These are phyloP conservation scores for Leptoteleia sp. DNA, from an alignment of 1,140 invertebrate species.

Conservation along the genomic window DNA sequence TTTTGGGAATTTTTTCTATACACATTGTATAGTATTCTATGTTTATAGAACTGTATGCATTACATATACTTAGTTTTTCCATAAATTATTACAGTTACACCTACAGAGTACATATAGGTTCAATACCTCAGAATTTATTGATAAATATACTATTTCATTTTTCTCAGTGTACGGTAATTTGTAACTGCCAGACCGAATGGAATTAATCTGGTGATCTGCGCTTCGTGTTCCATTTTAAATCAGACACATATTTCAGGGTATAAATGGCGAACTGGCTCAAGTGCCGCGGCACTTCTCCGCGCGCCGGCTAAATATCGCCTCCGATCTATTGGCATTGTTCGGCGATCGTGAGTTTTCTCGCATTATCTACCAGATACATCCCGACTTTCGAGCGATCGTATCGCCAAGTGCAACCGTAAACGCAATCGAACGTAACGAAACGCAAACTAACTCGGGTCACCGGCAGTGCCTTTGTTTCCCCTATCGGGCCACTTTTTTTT, in stretches of 20 bases:
- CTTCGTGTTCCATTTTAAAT: conserved; percentile 50
- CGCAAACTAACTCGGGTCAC: conserved; percentile 54
- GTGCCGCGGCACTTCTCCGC: conserved; percentile 34
- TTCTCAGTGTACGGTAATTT: no score
- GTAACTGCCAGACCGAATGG: conserved; percentile 38
- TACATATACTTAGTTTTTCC: no score
- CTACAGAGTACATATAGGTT: no score
- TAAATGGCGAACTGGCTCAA: conserved; percentile 43
- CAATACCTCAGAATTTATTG: no score
- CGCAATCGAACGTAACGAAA: conserved; percentile 65
- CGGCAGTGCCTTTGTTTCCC: conserved; percentile 54
- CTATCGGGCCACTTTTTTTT: conserved; percentile 41
- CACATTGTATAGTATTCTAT: no score
- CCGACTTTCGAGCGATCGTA: conserved; percentile 51
- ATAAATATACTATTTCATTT: no score
- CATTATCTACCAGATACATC: conserved; percentile 57
- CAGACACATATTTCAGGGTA: conserved; percentile 50
- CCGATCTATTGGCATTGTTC: conserved; percentile 57
- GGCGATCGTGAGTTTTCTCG: conserved; percentile 60
- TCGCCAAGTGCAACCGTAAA: conserved; percentile 61
- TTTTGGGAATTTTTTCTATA: no score
- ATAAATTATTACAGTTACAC: no score
- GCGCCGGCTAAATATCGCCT: conserved; percentile 53
- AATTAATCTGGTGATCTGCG: conserved; percentile 46
- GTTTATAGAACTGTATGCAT: no score